A percentile compares a stretch with the other conserved stretches of the same genome.
These are phyloP conservation scores for Chalcosyrphus nemorum DNA, from an alignment of 2,888 invertebrate genomes.

Conservation along the genomic window DNA sequence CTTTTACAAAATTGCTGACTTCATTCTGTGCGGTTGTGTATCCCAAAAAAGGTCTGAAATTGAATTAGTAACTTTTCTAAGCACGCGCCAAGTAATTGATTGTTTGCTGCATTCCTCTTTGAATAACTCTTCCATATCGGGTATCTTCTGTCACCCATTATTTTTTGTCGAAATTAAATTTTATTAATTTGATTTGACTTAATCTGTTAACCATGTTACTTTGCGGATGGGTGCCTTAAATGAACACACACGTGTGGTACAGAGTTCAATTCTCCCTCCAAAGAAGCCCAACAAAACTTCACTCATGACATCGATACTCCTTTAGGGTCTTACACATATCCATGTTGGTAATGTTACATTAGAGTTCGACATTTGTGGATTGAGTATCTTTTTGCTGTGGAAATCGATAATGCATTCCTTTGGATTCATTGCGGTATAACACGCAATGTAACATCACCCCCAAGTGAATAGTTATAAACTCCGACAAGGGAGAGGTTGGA, in stretches of 20 bases:
- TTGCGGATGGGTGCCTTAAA: not conserved
- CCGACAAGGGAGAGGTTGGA: not conserved
- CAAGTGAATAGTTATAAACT: not conserved
- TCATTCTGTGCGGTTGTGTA: too few species aligned
- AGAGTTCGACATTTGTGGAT: not conserved
- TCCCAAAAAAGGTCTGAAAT: not conserved
- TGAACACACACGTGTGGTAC: not conserved
- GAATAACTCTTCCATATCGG: not conserved
- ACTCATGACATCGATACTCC: not conserved
- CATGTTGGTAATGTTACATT: not conserved
- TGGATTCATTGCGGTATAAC: conserved; percentile 12
- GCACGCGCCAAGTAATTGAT: not conserved
- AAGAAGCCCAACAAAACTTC: not conserved
- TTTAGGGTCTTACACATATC: not conserved
- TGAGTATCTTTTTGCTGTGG: not conserved
- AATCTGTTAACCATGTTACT: too few species aligned
- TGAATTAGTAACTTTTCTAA: not conserved
- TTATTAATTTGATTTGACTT: not conserved
- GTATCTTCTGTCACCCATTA: not conserved
- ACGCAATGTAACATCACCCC: not conserved
- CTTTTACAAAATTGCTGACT: too few species aligned
- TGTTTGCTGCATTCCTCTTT: not conserved
- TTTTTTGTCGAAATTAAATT: not conserved
- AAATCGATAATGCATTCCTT: not conserved
- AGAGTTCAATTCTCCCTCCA: not conserved